Conservation (phyloP, 2,113 vertebrate genomes). For the Vulpes vulpes region DNA sequence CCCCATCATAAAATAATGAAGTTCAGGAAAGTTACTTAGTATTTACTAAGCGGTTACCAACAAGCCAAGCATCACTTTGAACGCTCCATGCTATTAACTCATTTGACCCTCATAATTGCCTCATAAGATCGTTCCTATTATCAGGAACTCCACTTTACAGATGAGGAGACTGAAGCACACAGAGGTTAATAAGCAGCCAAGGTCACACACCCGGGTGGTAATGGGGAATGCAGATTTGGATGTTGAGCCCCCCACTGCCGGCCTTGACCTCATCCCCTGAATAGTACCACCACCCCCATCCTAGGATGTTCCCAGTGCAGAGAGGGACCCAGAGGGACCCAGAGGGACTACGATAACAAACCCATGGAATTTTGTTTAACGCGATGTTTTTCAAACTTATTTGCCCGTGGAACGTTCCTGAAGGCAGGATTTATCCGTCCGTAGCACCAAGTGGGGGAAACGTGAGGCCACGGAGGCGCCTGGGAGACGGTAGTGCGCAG, state of each 20-base stretch:
- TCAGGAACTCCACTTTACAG: neutral
- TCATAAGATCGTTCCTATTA: neutral
- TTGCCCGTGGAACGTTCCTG: neutral
- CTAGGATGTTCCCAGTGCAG: neutral
- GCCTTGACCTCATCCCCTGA: neutral
- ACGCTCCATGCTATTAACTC: neutral
- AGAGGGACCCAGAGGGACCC: neutral
- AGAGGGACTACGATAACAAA: neutral
- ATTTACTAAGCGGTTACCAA: neutral
- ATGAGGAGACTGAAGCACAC: neutral
- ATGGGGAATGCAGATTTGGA: neutral
- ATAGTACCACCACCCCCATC: fast-evolving
- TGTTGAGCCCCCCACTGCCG: neutral
- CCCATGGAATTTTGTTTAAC: neutral
- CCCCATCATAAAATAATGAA: neutral
- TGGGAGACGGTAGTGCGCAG: fast-evolving
- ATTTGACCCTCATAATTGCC: neutral
- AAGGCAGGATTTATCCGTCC: neutral
- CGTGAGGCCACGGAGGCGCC: neutral
- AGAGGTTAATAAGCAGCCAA: neutral
- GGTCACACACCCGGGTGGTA: neutral
- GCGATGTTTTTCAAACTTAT: neutral
- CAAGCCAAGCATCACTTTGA: neutral
- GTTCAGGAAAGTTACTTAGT: neutral
- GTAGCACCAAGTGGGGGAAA: neutral